These are phyloP conservation scores for Noctua janthe DNA, from an alignment of 2,888 invertebrate species.

Conservation along the genomic window DNA sequence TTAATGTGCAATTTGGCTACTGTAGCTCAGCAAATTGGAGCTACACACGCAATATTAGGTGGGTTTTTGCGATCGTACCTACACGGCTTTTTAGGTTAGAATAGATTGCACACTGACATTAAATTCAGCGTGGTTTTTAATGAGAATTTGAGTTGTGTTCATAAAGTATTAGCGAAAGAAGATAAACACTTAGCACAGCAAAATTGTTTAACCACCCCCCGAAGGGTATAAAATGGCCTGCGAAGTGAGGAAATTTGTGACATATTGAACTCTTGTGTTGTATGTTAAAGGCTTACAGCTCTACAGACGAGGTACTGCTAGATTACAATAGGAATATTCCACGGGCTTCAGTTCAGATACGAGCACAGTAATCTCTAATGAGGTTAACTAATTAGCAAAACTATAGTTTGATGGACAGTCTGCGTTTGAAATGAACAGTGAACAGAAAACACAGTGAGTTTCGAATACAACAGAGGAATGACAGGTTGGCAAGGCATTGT, in stretches of 20 bases:
- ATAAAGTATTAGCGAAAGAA: neutral
- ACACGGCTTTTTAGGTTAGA: slow-evolving; percentile 11
- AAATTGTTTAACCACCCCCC: neutral
- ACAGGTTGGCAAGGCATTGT: slow-evolving; percentile 13
- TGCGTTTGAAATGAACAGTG: neutral
- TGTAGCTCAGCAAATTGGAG: slow-evolving; percentile 28
- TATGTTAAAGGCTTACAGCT: neutral
- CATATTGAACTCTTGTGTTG: neutral
- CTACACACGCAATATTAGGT: slow-evolving; percentile 45
- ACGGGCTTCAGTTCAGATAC: neutral
- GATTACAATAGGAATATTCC: neutral
- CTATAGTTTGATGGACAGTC: slow-evolving; percentile 6
- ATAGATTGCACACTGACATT: neutral
- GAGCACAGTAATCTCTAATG: neutral
- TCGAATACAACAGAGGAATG: slow-evolving; percentile 20
- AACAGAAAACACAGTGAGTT: slow-evolving; percentile 3
- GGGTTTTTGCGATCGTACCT: slow-evolving; percentile 10
- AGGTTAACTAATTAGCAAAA: slow-evolving; percentile 10
- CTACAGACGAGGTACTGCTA: neutral
- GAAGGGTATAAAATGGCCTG: neutral
- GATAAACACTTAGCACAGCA: neutral
- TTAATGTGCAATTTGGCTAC: slow-evolving; percentile 46
- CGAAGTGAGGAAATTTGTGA: neutral
- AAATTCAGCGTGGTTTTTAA: neutral
- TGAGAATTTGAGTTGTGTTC: neutral